Evolutionary conservation across 1,140 invertebrate species (phyloP), one percentile per base, ranked within the genome.

Genomic region (Proales similis): DNA sequence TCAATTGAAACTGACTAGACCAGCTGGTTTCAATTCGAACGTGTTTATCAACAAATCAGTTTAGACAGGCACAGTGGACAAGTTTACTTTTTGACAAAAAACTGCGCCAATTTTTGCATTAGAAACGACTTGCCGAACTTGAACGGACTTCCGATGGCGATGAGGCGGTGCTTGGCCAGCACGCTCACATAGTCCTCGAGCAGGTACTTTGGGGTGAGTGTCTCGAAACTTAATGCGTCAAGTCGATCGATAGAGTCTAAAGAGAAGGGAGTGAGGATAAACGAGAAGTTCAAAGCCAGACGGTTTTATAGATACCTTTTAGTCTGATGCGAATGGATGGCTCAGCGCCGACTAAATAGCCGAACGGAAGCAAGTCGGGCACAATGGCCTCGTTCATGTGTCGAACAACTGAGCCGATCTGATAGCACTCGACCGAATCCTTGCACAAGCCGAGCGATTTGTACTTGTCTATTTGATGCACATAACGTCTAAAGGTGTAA

Each of bases 51-150:
- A n/a, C n/a, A n/a, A n/a, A n/a, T n/a, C n/a, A n/a, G n/a, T n/a
- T n/a, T n/a, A n/a, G n/a, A n/a, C n/a, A n/a, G n/a, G n/a, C n/a
- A n/a, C n/a, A n/a, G n/a, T n/a, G n/a, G 9, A 36, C 9, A 36
- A 36, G 9, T 9, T 36, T 36, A 36, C 33, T 36, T 57, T 57
- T 57, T 57, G 20, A 24, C 14, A 4, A 94, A 82, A 70, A 88
- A 90, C 72, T 92, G 87, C 0, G 91, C 91, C 17, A 97, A 75
- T 72, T 92, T 89, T n/a, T 88, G 86, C 3, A 91, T 92, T 38
- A 96, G 76, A 71, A 93, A 94, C 3, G 90, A 92, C 74, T 98
- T 98, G 4, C 94, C 94, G 0, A 91, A 96, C 36, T 92, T 93
- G 70, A 88, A 91, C 2, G 91, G 90, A 0, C 94, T 93, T 78